These are phyloP conservation scores for Phoxinus dragarum DNA, from an alignment of 2,797 vertebrate species.

Conservation along the genomic window DNA sequence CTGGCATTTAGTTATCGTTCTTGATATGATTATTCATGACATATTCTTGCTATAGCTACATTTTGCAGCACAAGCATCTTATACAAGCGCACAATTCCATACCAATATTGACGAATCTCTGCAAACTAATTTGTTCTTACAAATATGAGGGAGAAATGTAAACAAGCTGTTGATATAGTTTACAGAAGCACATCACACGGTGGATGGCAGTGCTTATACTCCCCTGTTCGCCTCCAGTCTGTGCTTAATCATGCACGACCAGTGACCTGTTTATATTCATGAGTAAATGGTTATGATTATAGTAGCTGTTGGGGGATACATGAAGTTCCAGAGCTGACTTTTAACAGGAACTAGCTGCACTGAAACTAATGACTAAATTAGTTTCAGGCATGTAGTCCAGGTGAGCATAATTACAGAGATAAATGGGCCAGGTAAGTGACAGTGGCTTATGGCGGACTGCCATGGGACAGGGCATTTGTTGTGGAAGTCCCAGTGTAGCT, in stretches of 20 bases:
- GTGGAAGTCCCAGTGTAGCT: constrained; percentile 40
- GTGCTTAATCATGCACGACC: constrained; percentile 43
- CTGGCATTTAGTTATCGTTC: background rate
- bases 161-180: constrained; percentile 4
- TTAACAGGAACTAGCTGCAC: constrained; percentile 30
- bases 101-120: background rate
- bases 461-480: constrained; percentile 48
- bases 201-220: background rate
- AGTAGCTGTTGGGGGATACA: constrained; percentile 33
- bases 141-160: background rate
- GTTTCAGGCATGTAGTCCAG: constrained; percentile 50
- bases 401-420: constrained; percentile 60
- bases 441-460: constrained; percentile 51
- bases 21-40: background rate
- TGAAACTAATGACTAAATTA: constrained; percentile 56
- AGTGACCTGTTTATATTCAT: constrained; percentile 51
- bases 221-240: constrained; percentile 35
- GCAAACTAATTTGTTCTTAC: background rate
- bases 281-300: constrained; percentile 58
- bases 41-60: background rate
- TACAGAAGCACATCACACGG: constrained; percentile 3
- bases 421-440: constrained; percentile 58
- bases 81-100: background rate
- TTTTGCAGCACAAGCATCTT: background rate
- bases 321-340: constrained; percentile 36